Conservation (phyloP, 2,888 invertebrate species). For the Epinotia demarniana region DNA sequence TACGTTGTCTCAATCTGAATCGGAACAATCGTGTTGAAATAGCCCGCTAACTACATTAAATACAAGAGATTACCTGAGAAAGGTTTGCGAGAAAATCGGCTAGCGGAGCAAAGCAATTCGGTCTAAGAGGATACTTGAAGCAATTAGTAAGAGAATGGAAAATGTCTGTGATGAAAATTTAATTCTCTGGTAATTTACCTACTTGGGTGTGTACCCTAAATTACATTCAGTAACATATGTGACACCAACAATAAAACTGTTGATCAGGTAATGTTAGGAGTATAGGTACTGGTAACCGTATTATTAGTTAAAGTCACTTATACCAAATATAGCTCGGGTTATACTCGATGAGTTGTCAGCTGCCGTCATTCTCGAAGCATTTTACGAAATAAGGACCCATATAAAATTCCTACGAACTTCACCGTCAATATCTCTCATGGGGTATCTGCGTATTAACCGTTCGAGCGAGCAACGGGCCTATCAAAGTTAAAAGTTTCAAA, state of each 20-base stretch:
- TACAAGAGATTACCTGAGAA: slow-evolving; percentile 18
- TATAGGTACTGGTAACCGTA: no score
- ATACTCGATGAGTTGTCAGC: no score
- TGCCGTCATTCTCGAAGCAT: no score
- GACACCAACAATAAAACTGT: background rate
- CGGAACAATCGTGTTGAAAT: slow-evolving; percentile 42
- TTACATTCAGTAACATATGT: background rate
- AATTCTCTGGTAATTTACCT: background rate
- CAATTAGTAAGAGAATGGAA: slow-evolving; percentile 4
- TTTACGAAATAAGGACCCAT: background rate
- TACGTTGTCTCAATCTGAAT: slow-evolving; percentile 49
- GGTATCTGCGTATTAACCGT: no score
- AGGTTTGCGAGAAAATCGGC: slow-evolving; percentile 4
- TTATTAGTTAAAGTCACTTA: no score
- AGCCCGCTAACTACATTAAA: slow-evolving; percentile 22
- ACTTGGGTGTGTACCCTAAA: background rate
- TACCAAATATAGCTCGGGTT: no score
- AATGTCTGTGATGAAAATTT: background rate
- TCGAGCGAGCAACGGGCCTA: no score
- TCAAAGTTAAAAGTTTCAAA: no score
- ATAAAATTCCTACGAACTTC: background rate
- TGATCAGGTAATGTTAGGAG: no score
- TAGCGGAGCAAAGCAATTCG: background rate
- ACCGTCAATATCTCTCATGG: background rate
- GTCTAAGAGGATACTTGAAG: background rate